Evolutionary conservation across 2,113 vertebrate species (phyloP).

Genomic region (Coptodon rendalli): DNA sequence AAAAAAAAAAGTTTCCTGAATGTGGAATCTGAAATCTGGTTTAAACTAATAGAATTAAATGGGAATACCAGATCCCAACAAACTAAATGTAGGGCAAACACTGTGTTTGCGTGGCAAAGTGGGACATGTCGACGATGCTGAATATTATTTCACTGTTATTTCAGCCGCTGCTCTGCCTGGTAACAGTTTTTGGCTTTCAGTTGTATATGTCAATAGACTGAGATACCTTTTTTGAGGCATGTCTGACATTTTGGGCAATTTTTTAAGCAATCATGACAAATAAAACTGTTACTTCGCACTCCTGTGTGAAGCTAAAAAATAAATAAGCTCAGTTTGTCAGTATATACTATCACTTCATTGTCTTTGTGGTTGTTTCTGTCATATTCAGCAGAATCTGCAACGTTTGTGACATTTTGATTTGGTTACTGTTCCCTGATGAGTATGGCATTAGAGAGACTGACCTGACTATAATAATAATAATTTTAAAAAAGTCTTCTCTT

Average conservation of each 20-base stretch:
- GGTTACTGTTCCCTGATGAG: background rate
- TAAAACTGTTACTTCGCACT: background rate
- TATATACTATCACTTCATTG: background rate
- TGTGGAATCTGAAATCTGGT: background rate
- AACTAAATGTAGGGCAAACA: background rate
- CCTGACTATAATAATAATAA: background rate
- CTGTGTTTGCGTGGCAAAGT: background rate
- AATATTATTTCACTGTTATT: background rate
- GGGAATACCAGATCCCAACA: background rate
- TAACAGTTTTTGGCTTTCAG: background rate
- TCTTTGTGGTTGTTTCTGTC: background rate
- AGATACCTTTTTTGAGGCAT: background rate
- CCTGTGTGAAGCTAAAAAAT: background rate
- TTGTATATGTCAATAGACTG: background rate
- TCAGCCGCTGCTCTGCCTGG: background rate
- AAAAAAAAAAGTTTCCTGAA: background rate
- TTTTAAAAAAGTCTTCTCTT: background rate
- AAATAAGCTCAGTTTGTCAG: background rate
- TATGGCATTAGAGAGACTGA: background rate
- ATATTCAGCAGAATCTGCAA: background rate
- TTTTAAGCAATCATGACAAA: background rate
- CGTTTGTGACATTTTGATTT: background rate
- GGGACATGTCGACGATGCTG: background rate
- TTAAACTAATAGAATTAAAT: background rate
- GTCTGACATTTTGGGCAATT: background rate